phyloP scores from a whole-genome alignment of 2,797 vertebrate species.

The Anabas testudineus region DNA sequence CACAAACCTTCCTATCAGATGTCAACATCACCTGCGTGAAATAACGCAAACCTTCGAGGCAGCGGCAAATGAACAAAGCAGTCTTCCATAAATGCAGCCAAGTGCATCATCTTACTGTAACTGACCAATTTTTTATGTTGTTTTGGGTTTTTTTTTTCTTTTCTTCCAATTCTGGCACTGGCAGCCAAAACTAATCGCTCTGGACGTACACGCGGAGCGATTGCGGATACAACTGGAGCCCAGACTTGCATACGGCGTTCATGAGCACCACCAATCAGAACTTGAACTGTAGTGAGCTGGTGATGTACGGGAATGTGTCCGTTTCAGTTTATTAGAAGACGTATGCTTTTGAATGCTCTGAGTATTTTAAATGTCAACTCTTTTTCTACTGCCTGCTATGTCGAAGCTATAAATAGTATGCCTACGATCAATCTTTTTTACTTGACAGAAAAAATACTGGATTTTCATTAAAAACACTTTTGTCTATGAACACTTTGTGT shows the following conservation, averaged over 20 bases:
- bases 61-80: conserved; percentile 47
- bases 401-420: conserved; percentile 81
- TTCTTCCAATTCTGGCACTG: not conserved
- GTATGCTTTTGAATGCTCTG: conserved; percentile 79
- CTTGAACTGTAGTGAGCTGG: conserved; percentile 54
- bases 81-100: conserved; percentile 71
- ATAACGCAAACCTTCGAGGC: conserved; percentile 16
- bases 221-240: conserved; percentile 27
- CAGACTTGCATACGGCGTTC: conserved; percentile 34
- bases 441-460: conserved; percentile 56
- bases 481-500: conserved; percentile 64
- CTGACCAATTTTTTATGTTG: not conserved
- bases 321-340: conserved; percentile 68
- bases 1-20: conserved; percentile 21
- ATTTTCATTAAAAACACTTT: conserved; percentile 78
- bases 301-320: conserved; percentile 68
- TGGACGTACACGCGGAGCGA: not conserved
- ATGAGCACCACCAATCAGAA: conserved; percentile 47
- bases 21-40: conserved; percentile 24
- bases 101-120: not conserved
- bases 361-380: conserved; percentile 79
- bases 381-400: conserved; percentile 83
- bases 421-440: conserved; percentile 74
- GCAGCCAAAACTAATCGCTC: conserved; percentile 5
- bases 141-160: too few relatives aligned